Evolutionary conservation across 2,797 vertebrate species (phyloP).

Genomic region (Pantherophis alleghaniensis): DNA sequence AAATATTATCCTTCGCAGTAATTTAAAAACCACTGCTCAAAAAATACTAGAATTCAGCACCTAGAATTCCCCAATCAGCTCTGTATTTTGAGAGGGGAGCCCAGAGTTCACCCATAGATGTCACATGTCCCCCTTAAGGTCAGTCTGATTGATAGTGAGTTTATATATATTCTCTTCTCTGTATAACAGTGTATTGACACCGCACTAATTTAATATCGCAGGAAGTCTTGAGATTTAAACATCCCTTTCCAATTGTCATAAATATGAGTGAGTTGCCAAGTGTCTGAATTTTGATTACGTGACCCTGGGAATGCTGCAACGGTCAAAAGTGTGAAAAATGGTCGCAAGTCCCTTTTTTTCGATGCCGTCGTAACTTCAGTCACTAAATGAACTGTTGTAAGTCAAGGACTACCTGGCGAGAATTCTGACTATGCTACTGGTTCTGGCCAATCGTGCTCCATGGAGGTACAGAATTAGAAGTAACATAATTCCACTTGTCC

Average conservation of each 20-base stretch:
- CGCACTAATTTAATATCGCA: not conserved
- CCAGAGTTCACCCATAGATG: not conserved
- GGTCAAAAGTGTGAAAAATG: no score
- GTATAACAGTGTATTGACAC: not conserved
- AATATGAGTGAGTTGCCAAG: no score
- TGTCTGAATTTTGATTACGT: no score
- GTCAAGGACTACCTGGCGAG: not conserved
- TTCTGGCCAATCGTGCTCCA: not conserved
- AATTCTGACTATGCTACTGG: not conserved
- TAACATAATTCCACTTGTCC: not conserved
- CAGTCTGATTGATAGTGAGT: not conserved
- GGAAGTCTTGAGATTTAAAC: not conserved
- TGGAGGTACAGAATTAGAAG: not conserved
- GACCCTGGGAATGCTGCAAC: no score
- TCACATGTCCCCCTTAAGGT: not conserved
- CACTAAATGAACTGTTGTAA: not conserved
- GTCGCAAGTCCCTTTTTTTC: not conserved
- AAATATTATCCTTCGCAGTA: not conserved
- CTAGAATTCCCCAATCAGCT: not conserved
- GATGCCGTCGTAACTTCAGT: not conserved
- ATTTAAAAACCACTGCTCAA: not conserved
- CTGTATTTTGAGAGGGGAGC: not conserved
- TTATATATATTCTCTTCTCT: not conserved
- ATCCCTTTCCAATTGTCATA: not conserved
- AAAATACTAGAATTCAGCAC: not conserved